Conservation (phyloP, 2,888 invertebrate genomes). For the Pristionchus exspectatus region DNA sequence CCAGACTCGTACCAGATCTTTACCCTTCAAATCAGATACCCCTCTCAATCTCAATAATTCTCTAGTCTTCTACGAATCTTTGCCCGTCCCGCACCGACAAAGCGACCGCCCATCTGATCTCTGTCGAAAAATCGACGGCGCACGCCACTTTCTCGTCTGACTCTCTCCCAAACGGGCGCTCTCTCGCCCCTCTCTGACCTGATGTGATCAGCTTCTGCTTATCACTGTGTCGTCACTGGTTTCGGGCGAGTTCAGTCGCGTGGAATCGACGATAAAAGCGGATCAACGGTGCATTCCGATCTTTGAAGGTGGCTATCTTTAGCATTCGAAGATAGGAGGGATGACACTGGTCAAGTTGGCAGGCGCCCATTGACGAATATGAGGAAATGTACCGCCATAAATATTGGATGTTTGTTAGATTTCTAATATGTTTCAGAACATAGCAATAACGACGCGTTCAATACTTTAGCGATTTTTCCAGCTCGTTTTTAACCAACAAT, state of each 20-base stretch:
- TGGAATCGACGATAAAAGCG: background rate
- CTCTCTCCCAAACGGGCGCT: background rate
- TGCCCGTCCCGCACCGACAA: background rate
- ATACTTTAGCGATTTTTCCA: too few species aligned
- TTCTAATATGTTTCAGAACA: too few species aligned
- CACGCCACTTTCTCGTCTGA: slow-evolving; percentile 28
- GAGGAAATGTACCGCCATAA: background rate
- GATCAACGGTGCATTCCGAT: background rate
- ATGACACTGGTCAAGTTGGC: background rate
- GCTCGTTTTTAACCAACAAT: too few species aligned
- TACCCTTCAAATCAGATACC: too few species aligned
- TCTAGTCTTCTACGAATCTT: background rate
- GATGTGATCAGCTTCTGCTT: background rate
- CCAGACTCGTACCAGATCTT: too few species aligned
- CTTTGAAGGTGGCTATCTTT: background rate
- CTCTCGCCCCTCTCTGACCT: slow-evolving; percentile 4
- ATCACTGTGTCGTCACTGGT: slow-evolving; percentile 1
- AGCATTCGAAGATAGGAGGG: background rate
- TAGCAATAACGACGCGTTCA: too few species aligned
- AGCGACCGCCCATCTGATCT: slow-evolving; percentile 27
- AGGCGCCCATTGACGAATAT: background rate
- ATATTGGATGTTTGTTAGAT: background rate
- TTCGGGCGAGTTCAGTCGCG: background rate
- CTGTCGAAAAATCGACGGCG: background rate
- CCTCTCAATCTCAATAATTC: background rate